phyloP scores from a whole-genome alignment of 2,888 invertebrate genomes.

The Cabera pusaria region DNA sequence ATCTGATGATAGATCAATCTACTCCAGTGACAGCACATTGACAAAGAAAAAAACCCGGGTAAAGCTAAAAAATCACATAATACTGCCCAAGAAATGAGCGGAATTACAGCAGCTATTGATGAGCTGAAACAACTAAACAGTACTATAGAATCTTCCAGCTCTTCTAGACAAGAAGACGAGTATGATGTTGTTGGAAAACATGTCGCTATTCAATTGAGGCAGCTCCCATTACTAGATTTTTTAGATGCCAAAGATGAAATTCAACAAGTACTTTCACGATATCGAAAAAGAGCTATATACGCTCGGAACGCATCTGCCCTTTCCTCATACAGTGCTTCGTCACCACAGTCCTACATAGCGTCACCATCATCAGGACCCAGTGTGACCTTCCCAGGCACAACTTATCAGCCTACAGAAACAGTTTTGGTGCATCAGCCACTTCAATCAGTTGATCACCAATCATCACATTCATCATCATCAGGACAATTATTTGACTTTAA shows the following conservation, averaged over 20 bases:
- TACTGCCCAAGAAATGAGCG: slow-evolving; percentile 26
- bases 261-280: slow-evolving; percentile 27
- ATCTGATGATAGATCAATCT: slow-evolving; percentile 14
- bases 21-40: slow-evolving; percentile 23
- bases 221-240: slow-evolving; percentile 28
- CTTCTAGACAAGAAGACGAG: slow-evolving; percentile 27
- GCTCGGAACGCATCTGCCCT: slow-evolving; percentile 21
- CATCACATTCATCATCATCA: no score
- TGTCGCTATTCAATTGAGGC: slow-evolving; percentile 28
- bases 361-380: slow-evolving; percentile 9
- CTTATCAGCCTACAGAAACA: slow-evolving; percentile 10
- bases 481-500: not conserved
- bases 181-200: slow-evolving; percentile 31
- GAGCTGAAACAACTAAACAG: slow-evolving; percentile 30
- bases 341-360: slow-evolving; percentile 7
- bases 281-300: slow-evolving; percentile 11
- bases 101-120: slow-evolving; percentile 30
- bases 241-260: slow-evolving; percentile 30
- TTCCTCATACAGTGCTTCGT: slow-evolving; percentile 23
- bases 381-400: slow-evolving; percentile 9
- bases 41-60: slow-evolving; percentile 26
- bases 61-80: slow-evolving; percentile 28
- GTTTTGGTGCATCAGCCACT: slow-evolving; percentile 21
- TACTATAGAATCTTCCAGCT: slow-evolving; percentile 26
- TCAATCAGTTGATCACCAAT: slow-evolving; percentile 9